Percentiles rank a stretch among this genome's conserved stretches.
phyloP scores from a whole-genome alignment of 1,140 invertebrate genomes.

The Drosophila mojavensis region DNA sequence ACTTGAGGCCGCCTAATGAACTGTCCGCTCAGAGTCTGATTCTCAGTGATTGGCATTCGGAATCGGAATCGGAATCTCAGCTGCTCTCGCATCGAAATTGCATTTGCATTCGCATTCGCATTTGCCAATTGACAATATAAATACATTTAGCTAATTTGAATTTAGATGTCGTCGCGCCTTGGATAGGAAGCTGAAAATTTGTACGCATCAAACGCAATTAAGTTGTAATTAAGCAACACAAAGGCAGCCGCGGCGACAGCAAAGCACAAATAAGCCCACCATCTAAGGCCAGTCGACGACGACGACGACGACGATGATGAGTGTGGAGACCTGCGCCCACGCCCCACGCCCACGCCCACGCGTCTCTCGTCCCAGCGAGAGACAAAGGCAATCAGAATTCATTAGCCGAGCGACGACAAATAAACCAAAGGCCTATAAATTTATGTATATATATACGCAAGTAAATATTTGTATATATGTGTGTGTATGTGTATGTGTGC shows the following conservation, averaged over 20 bases:
- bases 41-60: conserved; percentile 64
- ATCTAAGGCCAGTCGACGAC: conserved; percentile 21
- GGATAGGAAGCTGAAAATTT: conserved; percentile 71
- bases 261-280: conserved; percentile 29
- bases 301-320: background rate
- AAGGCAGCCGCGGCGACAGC: conserved; percentile 45
- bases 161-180: conserved; percentile 45
- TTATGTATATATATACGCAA: conserved; percentile 37
- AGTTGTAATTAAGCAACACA: conserved; percentile 75
- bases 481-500: conserved; percentile 39
- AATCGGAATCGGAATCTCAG: conserved; percentile 9
- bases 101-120: conserved; percentile 50
- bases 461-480: conserved; percentile 57
- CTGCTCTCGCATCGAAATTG: conserved; percentile 43
- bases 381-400: conserved; percentile 78
- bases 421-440: conserved; percentile 67
- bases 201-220: conserved; percentile 78
- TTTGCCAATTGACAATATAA: conserved; percentile 82
- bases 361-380: conserved; percentile 10
- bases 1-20: conserved; percentile 64
- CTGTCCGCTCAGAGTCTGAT: conserved; percentile 45
- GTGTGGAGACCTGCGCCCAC: background rate
- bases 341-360: conserved; percentile 37
- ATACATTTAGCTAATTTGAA: conserved; percentile 83
- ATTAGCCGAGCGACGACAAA: conserved; percentile 76